A percentile compares a stretch with the other conserved stretches of the same genome.
Conservation (phyloP, 2,888 invertebrate species). For the Trilocha varians region DNA sequence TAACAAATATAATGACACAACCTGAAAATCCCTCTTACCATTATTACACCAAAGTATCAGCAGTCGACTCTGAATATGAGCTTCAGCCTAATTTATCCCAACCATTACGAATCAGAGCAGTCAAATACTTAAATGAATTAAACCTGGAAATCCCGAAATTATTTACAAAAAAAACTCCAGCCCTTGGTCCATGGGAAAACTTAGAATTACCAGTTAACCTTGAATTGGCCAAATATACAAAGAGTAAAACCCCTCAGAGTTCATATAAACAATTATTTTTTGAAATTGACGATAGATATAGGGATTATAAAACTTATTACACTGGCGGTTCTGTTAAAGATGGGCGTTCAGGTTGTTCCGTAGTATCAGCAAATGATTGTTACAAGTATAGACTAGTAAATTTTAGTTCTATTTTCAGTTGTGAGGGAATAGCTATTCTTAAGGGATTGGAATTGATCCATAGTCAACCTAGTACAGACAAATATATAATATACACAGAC, state of each 20-base stretch:
- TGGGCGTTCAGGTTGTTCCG: slow-evolving; percentile 1
- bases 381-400: slow-evolving; percentile 1
- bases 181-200: neutral
- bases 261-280: neutral
- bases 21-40: neutral
- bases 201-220: neutral
- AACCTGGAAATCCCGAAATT: too few species aligned
- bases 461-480: neutral
- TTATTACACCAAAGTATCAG: neutral
- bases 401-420: slow-evolving; percentile 1
- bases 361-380: neutral
- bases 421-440: slow-evolving; percentile 2
- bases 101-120: neutral
- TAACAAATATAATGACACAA: neutral
- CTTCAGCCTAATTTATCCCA: neutral
- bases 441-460: slow-evolving; percentile 1
- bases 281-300: slow-evolving; percentile 1
- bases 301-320: neutral
- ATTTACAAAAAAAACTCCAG: neutral
- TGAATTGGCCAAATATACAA: neutral
- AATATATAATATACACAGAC: slow-evolving; percentile 2
- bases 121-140: neutral
- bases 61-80: neutral
- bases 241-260: neutral
- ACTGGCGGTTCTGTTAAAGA: slow-evolving; percentile 1